A percentile compares a stretch with the other conserved stretches of the same genome.
phyloP scores from a whole-genome alignment of 2,797 vertebrate genomes.

The Sorex maritimensis region DNA sequence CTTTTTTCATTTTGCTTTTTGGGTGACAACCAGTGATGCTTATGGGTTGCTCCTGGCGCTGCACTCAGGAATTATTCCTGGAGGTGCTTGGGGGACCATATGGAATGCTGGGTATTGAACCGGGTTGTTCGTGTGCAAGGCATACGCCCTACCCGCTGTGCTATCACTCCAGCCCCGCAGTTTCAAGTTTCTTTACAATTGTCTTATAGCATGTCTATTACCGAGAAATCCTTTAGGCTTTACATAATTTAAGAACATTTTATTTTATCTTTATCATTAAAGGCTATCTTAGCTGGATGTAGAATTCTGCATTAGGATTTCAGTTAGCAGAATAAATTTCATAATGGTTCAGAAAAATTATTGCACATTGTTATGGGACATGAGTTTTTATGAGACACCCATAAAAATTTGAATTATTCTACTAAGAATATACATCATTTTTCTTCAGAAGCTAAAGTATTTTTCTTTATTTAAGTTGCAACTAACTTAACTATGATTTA shows the following conservation, averaged over 20 bases:
- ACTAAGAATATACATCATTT: background rate
- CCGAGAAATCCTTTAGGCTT: background rate
- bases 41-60: no score
- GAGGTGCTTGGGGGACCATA: no score
- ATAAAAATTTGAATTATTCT: constrained; percentile 5
- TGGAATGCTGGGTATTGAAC: no score
- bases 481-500: background rate
- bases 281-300: constrained; percentile 31
- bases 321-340: background rate
- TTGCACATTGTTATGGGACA: background rate
- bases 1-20: no score
- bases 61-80: no score
- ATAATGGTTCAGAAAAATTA: background rate
- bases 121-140: no score
- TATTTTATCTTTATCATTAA: constrained; percentile 1
- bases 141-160: no score
- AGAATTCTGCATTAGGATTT: constrained; percentile 22
- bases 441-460: background rate
- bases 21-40: no score
- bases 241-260: constrained; percentile 24
- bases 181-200: background rate
- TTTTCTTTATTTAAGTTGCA: constrained; percentile 30
- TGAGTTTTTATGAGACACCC: constrained; percentile 6
- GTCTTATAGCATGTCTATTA: background rate
- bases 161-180: no score